A percentile compares a stretch with the other conserved stretches of the same genome.
phyloP scores from a whole-genome alignment of 2,888 invertebrate species.

The Rhagium mordax region DNA sequence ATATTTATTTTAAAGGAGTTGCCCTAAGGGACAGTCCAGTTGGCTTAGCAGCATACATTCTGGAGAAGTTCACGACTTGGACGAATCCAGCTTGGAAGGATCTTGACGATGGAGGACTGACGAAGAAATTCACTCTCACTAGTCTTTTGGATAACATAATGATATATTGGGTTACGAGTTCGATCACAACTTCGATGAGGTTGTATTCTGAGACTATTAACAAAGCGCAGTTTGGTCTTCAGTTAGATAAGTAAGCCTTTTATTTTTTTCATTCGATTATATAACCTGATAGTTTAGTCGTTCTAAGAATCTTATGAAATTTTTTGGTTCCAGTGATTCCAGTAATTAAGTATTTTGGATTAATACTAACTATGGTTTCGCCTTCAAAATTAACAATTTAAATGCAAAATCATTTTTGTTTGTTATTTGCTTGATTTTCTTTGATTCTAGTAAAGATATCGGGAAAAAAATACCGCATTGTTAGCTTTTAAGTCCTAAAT shows the following conservation, averaged over 20 bases:
- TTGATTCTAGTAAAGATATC: no score
- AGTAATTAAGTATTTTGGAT: no score
- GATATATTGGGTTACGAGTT: slow-evolving; percentile 84
- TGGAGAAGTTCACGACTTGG: slow-evolving; percentile 91
- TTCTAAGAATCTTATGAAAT: no score
- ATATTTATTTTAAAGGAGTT: slow-evolving; percentile 28
- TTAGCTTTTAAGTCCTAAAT: no score
- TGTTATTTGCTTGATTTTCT: no score
- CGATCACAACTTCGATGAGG: slow-evolving; percentile 82
- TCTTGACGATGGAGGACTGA: slow-evolving; percentile 78
- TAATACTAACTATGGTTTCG: no score
- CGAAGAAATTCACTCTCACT: slow-evolving; percentile 78
- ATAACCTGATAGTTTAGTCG: no score
- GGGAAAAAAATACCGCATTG: no score
- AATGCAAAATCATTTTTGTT: no score
- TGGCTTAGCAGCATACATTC: slow-evolving; percentile 89
- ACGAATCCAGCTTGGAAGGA: slow-evolving; percentile 73
- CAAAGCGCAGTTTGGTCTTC: slow-evolving; percentile 50
- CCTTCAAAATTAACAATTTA: no score
- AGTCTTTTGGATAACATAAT: slow-evolving; percentile 84
- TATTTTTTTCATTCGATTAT: not conserved
- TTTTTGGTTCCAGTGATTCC: no score
- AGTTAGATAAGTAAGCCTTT: not conserved
- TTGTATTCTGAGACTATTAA: slow-evolving; percentile 79
- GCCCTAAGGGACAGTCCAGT: slow-evolving; percentile 79